A percentile compares a stretch with the other conserved stretches of the same genome.
Evolutionary conservation across 2,888 invertebrate species (phyloP).

Genomic region (Phalera bucephala): DNA sequence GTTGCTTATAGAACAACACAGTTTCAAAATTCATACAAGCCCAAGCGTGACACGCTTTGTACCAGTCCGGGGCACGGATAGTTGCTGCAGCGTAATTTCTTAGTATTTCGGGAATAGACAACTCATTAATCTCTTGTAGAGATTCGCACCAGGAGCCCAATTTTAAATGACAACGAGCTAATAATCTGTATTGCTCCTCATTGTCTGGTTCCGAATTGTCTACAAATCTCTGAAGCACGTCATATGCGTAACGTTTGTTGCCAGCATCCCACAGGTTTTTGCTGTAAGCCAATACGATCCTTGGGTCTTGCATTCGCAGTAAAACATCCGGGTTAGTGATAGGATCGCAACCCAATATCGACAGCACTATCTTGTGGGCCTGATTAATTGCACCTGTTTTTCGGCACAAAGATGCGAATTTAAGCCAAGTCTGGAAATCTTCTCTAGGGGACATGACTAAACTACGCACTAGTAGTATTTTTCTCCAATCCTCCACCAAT

Average conservation of each 20-base stretch:
- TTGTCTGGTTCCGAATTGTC: constrained; percentile 75
- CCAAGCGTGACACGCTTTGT: constrained; percentile 99
- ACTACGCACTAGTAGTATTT: constrained; percentile 96
- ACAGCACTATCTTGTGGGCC: constrained; percentile 95
- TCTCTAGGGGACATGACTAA: constrained; percentile 95
- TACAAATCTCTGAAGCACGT: constrained; percentile 91
- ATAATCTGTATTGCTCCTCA: constrained; percentile 80
- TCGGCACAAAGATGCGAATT: constrained; percentile 97
- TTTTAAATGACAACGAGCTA: constrained; percentile 94
- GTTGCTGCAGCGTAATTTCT: constrained; percentile 92
- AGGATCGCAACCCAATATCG: constrained; percentile 92
- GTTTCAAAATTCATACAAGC: constrained; percentile 99
- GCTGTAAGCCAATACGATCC: constrained; percentile 96
- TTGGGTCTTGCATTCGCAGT: constrained; percentile 90
- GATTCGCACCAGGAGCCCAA: constrained; percentile 98
- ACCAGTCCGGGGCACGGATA: constrained; percentile 94
- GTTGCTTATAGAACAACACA: constrained; percentile 85
- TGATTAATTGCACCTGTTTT: constrained; percentile 94
- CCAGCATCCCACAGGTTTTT: constrained; percentile 97
- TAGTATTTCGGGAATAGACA: constrained; percentile 89
- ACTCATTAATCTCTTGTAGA: constrained; percentile 91
- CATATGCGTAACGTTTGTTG: constrained; percentile 88
- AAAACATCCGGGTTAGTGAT: constrained; percentile 85
- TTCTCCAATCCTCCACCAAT: constrained; percentile 98
- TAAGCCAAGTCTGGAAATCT: constrained; percentile 97